Percentiles rank a stretch among this genome's conserved stretches.
These are phyloP conservation scores for Gonatopus flavifemur DNA, from an alignment of 1,140 invertebrate species.

Conservation along the genomic window DNA sequence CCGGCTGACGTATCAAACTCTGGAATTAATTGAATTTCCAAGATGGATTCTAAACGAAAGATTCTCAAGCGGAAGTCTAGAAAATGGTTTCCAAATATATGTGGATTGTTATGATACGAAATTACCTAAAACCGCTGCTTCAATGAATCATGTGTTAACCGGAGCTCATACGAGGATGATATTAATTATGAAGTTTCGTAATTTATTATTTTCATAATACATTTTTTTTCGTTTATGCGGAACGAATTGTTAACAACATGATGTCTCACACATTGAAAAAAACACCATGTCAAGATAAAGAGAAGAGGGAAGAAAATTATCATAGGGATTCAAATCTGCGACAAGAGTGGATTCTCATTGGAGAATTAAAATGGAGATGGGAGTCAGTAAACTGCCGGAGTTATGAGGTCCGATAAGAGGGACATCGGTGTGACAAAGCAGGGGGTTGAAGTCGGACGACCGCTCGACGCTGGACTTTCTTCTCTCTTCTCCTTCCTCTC, in stretches of 20 bases:
- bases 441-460: constrained; percentile 26
- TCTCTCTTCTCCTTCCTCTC: no score
- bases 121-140: no score
- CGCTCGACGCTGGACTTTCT: constrained; percentile 4
- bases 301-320: no score
- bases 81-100: not conserved
- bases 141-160: no score
- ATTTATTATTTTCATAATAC: not conserved
- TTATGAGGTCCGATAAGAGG: constrained; percentile 23
- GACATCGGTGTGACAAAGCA: constrained; percentile 37
- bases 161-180: not conserved
- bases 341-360: no score
- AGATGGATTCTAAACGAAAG: not conserved
- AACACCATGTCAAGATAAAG: no score
- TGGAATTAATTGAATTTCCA: constrained; percentile 9
- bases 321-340: no score
- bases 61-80: not conserved
- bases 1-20: constrained; percentile 14
- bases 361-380: constrained; percentile 5
- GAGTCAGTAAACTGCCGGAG: constrained; percentile 27
- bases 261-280: no score
- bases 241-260: constrained; percentile 15
- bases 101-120: not conserved
- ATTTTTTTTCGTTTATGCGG: not conserved
- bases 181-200: not conserved